These are phyloP conservation scores for Zhuqinia jingwanae DNA, from an alignment of 2,888 invertebrate genomes.

Conservation along the genomic window DNA sequence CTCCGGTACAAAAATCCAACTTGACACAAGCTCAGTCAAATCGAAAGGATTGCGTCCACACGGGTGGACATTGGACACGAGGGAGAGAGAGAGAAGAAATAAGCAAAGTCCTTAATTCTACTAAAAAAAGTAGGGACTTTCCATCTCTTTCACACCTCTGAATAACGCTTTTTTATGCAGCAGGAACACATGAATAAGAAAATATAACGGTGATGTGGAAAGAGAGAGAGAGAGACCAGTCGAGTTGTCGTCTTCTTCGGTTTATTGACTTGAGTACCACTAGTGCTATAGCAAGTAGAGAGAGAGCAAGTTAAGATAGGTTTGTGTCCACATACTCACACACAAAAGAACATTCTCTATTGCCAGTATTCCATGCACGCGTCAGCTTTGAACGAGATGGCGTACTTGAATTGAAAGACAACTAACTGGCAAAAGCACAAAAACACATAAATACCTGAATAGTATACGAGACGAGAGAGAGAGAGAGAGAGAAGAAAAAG, in stretches of 20 bases:
- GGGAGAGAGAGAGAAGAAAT: neutral
- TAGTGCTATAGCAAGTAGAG: too few relatives aligned
- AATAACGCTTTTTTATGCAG: conserved; percentile 22
- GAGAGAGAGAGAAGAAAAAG: conserved; percentile 29
- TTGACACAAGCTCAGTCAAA: conserved; percentile 75
- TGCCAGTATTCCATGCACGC: conserved; percentile 69
- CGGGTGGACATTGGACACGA: conserved; percentile 51
- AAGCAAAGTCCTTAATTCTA: conserved; percentile 64
- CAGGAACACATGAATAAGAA: neutral
- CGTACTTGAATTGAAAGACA: conserved; percentile 69
- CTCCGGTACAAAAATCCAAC: conserved; percentile 69
- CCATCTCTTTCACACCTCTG: conserved; percentile 67
- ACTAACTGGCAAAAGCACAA: conserved; percentile 70
- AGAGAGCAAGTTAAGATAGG: conserved; percentile 11
- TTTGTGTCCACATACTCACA: neutral
- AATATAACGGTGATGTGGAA: neutral
- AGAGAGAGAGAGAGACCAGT: neutral
- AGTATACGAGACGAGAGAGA: conserved; percentile 18
- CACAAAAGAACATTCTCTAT: conserved; percentile 49
- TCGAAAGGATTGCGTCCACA: conserved; percentile 68
- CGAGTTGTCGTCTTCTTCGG: conserved; percentile 22
- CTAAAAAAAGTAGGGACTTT: conserved; percentile 69
- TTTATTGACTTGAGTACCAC: conserved; percentile 17
- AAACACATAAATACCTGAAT: conserved; percentile 71
- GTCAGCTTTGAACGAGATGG: conserved; percentile 65